A percentile compares a stretch with the other conserved stretches of the same genome.
phyloP scores from a whole-genome alignment of 2,888 invertebrate genomes.

The Trypoxylon attenuatum region DNA sequence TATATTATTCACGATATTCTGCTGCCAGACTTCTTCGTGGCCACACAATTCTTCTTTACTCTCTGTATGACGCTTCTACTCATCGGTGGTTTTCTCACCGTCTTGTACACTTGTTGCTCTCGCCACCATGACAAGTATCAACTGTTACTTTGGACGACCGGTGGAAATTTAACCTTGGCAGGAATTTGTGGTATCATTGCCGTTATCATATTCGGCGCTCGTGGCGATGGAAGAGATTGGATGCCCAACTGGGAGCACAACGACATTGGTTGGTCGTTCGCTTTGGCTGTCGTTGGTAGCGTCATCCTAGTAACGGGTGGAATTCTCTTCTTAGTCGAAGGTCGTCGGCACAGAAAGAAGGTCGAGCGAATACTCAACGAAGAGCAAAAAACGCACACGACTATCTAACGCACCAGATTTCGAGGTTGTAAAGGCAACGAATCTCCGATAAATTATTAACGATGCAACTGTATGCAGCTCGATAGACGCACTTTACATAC shows the following conservation, averaged over 20 bases:
- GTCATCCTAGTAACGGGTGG: conserved; percentile 85
- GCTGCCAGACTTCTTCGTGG: conserved; percentile 92
- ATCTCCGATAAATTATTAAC: conserved; percentile 23
- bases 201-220: conserved; percentile 90
- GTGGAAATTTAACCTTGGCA: conserved; percentile 83
- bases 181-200: conserved; percentile 88
- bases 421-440: not conserved
- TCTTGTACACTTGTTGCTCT: conserved; percentile 84
- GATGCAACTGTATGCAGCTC: conserved; percentile 7
- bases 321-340: conserved; percentile 88
- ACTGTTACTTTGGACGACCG: conserved; percentile 83
- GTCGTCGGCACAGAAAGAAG: conserved; percentile 84
- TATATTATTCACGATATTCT: conserved; percentile 94
- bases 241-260: conserved; percentile 98
- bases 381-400: conserved; percentile 82
- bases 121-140: conserved; percentile 86
- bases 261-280: conserved; percentile 95
- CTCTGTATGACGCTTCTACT: conserved; percentile 88
- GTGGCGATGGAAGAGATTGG: conserved; percentile 94
- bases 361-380: conserved; percentile 83
- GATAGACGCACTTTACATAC: not conserved
- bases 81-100: conserved; percentile 84
- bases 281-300: conserved; percentile 88
- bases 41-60: conserved; percentile 95
- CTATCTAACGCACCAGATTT: conserved; percentile 77